A percentile compares a stretch with the other conserved stretches of the same genome.
These are phyloP conservation scores for Tholera decimalis DNA, from an alignment of 2,888 invertebrate species.

Conservation along the genomic window DNA sequence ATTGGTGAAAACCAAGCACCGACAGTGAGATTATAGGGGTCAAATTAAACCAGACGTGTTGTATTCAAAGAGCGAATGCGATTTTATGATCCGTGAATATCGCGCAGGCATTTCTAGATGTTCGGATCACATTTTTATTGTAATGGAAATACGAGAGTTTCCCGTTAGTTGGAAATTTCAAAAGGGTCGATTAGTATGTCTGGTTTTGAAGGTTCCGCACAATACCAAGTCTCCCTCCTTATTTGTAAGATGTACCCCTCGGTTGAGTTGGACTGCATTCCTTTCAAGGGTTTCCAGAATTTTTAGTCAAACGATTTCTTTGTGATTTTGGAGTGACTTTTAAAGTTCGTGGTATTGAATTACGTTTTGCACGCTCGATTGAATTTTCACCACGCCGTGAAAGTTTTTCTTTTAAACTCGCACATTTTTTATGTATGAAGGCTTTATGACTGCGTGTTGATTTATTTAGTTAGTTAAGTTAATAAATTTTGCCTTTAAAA, in stretches of 20 bases:
- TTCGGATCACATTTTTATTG: conserved; percentile 91
- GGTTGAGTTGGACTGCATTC: conserved; percentile 79
- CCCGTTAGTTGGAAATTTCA: conserved; percentile 90
- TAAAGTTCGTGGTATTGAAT: conserved; percentile 83
- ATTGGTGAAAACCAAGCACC: conserved; percentile 71
- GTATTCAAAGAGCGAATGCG: conserved; percentile 83
- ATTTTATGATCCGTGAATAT: conserved; percentile 92
- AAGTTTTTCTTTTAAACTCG: conserved; percentile 58
- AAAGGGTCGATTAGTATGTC: conserved; percentile 91
- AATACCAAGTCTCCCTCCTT: conserved; percentile 83
- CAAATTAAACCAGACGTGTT: conserved; percentile 84
- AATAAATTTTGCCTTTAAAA: conserved; percentile 21
- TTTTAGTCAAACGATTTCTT: conserved; percentile 80
- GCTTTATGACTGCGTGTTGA: conserved; percentile 44
- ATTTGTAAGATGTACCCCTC: conserved; percentile 85
- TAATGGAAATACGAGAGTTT: conserved; percentile 91
- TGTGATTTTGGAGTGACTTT: conserved; percentile 79
- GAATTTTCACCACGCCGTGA: conserved; percentile 71
- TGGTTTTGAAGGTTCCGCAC: conserved; percentile 90
- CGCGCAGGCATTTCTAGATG: conserved; percentile 90
- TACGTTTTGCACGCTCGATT: conserved; percentile 82
- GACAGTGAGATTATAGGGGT: conserved; percentile 75
- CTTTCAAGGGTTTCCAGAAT: conserved; percentile 78
- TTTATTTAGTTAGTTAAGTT: conserved; percentile 51
- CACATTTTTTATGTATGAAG: conserved; percentile 33